A percentile compares a stretch with the other conserved stretches of the same genome.
Evolutionary conservation across 2,797 vertebrate species (phyloP).

Genomic region (Sitta carolinensis): DNA sequence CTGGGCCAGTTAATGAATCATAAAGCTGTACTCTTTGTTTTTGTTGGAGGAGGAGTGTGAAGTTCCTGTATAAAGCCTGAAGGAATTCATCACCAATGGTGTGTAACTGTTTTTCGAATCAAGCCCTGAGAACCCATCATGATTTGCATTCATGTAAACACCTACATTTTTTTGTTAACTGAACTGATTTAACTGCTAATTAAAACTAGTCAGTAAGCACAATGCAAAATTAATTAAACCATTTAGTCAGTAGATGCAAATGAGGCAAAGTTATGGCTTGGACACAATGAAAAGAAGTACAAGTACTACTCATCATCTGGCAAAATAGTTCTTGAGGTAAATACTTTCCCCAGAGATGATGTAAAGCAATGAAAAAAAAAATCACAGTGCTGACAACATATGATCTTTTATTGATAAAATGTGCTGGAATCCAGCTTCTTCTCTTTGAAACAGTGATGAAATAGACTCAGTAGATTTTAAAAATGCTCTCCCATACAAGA

Average conservation of each 20-base stretch:
- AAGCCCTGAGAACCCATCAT: conserved; percentile 59
- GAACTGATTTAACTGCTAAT: conserved; percentile 82
- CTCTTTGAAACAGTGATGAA: conserved; percentile 34
- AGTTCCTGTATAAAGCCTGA: conserved; percentile 53
- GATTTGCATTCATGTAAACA: conserved; percentile 78
- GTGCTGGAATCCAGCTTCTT: conserved; percentile 31
- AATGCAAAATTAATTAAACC: conserved; percentile 81
- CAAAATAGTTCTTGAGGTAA: conserved; percentile 61
- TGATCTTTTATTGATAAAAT: conserved; percentile 63
- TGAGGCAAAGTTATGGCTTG: conserved; percentile 68
- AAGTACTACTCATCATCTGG: conserved; percentile 64
- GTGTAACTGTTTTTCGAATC: conserved; percentile 68
- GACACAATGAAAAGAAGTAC: conserved; percentile 69
- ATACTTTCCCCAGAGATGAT: conserved; percentile 52
- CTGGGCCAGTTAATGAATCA: conserved; percentile 39
- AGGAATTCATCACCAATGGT: conserved; percentile 68
- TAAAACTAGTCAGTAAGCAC: conserved; percentile 81
- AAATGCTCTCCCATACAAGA: background rate
- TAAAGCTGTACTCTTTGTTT: conserved; percentile 14
- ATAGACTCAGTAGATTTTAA: conserved; percentile 15
- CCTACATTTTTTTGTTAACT: conserved; percentile 75
- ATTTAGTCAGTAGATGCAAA: conserved; percentile 78
- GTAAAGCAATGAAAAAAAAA: conserved; percentile 47
- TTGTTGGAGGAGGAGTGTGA: background rate
- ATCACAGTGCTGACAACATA: conserved; percentile 59